A percentile compares a stretch with the other conserved stretches of the same genome.
Evolutionary conservation across 23 tunicate species (phyloP).

Genomic region (Halocynthia roretzi): DNA sequence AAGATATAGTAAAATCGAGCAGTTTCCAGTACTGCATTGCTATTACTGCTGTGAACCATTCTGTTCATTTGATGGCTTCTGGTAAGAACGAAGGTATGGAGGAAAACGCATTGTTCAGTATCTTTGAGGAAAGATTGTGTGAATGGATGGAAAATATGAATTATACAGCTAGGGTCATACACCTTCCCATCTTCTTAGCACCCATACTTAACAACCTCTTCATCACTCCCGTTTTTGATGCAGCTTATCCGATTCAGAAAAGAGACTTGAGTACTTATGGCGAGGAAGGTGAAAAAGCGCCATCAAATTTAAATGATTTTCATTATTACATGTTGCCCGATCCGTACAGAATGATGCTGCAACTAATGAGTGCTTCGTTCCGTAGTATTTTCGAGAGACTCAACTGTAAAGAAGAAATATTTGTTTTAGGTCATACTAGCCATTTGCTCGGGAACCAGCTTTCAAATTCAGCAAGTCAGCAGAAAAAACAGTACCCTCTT

Average conservation of each 20-base stretch:
- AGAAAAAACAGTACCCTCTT: constrained; percentile 14
- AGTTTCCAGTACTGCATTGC: constrained; percentile 41
- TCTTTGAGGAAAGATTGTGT: constrained; percentile 19
- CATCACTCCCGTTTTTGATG: constrained; percentile 36
- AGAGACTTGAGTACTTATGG: constrained; percentile 32
- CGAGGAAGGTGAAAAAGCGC: constrained; percentile 32
- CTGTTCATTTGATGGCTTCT: constrained; percentile 21
- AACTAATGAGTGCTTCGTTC: constrained; percentile 24
- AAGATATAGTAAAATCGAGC: constrained; percentile 50
- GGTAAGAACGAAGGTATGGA: constrained; percentile 15
- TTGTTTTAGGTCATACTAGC: constrained; percentile 46
- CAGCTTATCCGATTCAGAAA: constrained; percentile 27
- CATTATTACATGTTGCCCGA: constrained; percentile 56
- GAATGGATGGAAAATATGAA: constrained; percentile 46
- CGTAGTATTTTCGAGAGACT: constrained; percentile 31
- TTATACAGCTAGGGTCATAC: constrained; percentile 30
- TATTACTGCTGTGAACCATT: constrained; percentile 27
- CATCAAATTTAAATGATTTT: constrained; percentile 29
- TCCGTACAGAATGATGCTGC: constrained; percentile 27
- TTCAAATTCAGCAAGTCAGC: constrained; percentile 38
- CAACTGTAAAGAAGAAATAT: constrained; percentile 53
- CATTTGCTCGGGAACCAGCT: constrained; percentile 31
- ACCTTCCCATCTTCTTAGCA: constrained; percentile 51
- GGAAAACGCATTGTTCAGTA: constrained; percentile 1
- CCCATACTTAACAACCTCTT: constrained; percentile 18